Evolutionary conservation across 2,888 invertebrate species (phyloP), one percentile per base, ranked within the genome.

Genomic region (Trichopoda pennipes): DNA sequence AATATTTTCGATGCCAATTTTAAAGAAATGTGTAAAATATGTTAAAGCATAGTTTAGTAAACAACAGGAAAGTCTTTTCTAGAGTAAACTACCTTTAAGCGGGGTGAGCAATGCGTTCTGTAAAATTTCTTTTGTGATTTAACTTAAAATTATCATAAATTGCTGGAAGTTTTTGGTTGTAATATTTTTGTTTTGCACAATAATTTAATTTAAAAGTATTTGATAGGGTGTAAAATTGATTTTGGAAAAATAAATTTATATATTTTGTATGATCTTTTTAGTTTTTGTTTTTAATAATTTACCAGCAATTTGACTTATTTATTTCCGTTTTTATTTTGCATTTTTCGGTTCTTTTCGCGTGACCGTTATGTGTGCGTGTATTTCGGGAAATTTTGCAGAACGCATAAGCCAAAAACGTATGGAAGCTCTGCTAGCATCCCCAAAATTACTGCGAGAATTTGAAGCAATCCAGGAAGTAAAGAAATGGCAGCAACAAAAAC

Each of bases 281-380:
- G 66, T 73, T 51, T 64, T 64, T n/a, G 70, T 47, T 64, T 68
- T n/a, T 77, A 56, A 60, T 72, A 53, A 69, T 80, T 38, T 86
- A 87, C 90, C 90, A 90, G 90, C 91, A 91, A 90, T 90, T 90
- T 89, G 87, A 89, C 83, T 87, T 84, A 86, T 86, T 84, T 85
- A 86, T 87, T 87, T 86, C 74, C 86, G 86, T 87, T 87, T 86
- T 84, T 84, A 84, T 85, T 86, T 85, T 85, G 64, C 70, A 86
- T 82, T 86, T 88, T 86, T 87, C 47, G 60, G 70, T 86, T 84
- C 69, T 76, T 66, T 80, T 68, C 69, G 79, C 56, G 72, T 84
- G 84, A 85, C 70, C 35, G 85, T 86, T 84, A 79, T 84, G 79
- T 83, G 70, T 73, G 64, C 58, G 64, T 80, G 63, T 73, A 64